phyloP scores from a whole-genome alignment of 2,888 invertebrate species.

The Hoplodrina blanda region DNA sequence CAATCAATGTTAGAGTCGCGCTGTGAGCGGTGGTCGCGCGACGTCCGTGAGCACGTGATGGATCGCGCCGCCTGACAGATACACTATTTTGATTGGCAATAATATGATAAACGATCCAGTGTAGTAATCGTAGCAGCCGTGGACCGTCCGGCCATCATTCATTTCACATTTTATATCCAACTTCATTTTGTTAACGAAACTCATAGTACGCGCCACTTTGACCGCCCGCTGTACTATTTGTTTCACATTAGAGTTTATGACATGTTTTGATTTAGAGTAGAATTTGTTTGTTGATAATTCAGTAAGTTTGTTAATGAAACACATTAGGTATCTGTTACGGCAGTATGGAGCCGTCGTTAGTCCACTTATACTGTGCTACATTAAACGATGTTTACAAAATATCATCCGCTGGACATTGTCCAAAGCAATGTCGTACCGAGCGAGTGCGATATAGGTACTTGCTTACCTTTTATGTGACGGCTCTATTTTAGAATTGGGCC shows the following conservation, averaged over 20 bases:
- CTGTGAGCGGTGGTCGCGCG: conserved; percentile 56
- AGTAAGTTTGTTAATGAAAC: conserved; percentile 59
- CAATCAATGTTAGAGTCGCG: conserved; percentile 74
- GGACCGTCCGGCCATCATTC: conserved; percentile 84
- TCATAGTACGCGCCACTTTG: conserved; percentile 65
- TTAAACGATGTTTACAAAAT: conserved; percentile 86
- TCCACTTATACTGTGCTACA: conserved; percentile 81
- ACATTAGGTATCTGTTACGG: conserved; percentile 69
- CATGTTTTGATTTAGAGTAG: conserved; percentile 73
- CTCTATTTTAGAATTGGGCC: conserved; percentile 85
- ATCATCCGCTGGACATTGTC: conserved; percentile 86
- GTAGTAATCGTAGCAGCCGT: conserved; percentile 86
- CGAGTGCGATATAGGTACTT: conserved; percentile 79
- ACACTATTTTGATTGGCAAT: conserved; percentile 91
- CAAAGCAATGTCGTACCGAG: conserved; percentile 83
- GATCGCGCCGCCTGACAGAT: conserved; percentile 88
- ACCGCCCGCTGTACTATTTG: conserved; percentile 54
- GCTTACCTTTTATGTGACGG: conserved; percentile 83
- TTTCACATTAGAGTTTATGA: conserved; percentile 67
- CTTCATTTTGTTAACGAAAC: conserved; percentile 77
- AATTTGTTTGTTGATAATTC: conserved; percentile 68
- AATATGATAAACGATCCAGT: conserved; percentile 88
- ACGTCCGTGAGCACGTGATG: conserved; percentile 83
- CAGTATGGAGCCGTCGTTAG: conserved; percentile 76
- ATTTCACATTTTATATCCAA: conserved; percentile 82